Evolutionary conservation across 2,797 vertebrate genomes (phyloP), one percentile per base, ranked within the genome.

Genomic region (Bradypus variegatus): DNA sequence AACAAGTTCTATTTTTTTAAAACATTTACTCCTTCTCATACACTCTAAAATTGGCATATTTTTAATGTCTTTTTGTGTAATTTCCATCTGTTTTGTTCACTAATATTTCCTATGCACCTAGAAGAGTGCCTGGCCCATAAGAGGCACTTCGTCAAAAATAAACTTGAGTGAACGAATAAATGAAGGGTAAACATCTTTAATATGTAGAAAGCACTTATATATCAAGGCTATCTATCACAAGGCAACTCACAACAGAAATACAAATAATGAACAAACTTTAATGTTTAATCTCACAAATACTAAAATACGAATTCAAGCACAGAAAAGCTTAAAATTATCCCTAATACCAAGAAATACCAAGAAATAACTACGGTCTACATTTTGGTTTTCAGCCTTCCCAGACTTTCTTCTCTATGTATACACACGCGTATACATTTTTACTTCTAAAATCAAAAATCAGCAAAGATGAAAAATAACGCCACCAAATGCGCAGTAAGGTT

Each of bases 191-290:
- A 38, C 65, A 80, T 81, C n/a, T 81, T 82, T 89, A 72, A 83
- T 45, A 90, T 62, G 62, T 8, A 90, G 36, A 92, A 88, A 92
- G 23, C 23, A 55, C 55, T 58, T 76, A 77, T 6, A 89, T 48
- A 84, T 33, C 67, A 81, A 73, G 25, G 29, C 80, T 76, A 72
- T 58, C 80, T 76, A 72, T 58, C 69, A 83, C 70, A 25, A 79
- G 58, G 41, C n/a, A 91, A 86, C n/a, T 86, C 64, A 86, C 25
- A 91, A 79, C n/a, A 89, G 11, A 94, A 89, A 86, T 67, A 33
- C 45, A 70, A 86, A 19, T 53, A 77, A 70, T 60, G 76, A 77
- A 75, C 62, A 89, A 58, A 70, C 15, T 64, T 77, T 60, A 64
- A 89, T 41, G 60, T 73, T 76, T 75, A 69, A 81, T 36, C 31